Evolutionary conservation across 2,888 invertebrate species (phyloP), one percentile per base, ranked within the genome.

Genomic region (Volucella inanis): DNA sequence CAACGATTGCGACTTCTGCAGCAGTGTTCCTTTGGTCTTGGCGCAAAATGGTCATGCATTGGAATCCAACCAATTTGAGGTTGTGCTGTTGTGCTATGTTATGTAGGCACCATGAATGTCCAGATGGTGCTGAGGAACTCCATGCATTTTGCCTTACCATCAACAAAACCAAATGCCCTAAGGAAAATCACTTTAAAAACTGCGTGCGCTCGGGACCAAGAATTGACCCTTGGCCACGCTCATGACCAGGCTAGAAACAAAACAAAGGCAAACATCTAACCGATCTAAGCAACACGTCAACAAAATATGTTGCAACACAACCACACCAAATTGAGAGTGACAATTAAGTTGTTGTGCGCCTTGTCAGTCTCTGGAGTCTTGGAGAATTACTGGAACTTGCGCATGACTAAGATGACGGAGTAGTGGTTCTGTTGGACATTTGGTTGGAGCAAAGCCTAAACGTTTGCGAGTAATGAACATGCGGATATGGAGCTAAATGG

Each of bases 251-350:
- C 31, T 2, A 31, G 6, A 31, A 22, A 31, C 4, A 31, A 31
- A 31, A 31, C 31, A 31, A 75, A 45, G 45, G 47, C 54, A 55
- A 31, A 8, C 15, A 45, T 47, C 61, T 41, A 31, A 65, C 15
- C 15, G 31, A 31, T 50, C 49, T 57, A 59, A 61, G 15, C 10
- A 43, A 14, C 43, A 14, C 2, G 54, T 11, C 22, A 54, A 61
- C 12, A 31, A 14, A 67, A 38, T 18, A 38, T 43, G 62, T 41
- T 22, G 43, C 52, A 43, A 78, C 70, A 71, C 70, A 84, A 80
- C 84, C 84, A 71, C 84, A 84, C 84, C 77, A 87, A 87, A 84
- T 87, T 79, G 71, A 80, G 79, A 84, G 84, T 84, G 84, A 84
- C 84, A 84, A 84, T 84, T 84, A 84, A 84, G 84, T 84, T 84